Conservation (phyloP, 2,113 vertebrate genomes). For the Crotalus helleri region DNA sequence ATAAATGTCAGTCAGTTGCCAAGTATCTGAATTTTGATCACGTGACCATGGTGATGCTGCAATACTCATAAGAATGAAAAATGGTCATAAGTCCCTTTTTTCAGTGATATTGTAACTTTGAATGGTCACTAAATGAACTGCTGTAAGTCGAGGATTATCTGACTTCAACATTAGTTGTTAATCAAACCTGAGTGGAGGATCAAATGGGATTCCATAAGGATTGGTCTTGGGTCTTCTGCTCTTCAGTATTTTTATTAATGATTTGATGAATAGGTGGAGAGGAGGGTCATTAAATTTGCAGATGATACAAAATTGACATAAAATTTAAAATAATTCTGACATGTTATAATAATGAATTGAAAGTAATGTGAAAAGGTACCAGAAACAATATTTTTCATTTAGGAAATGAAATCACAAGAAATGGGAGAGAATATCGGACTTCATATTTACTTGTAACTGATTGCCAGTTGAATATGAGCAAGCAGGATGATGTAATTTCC, state of each 20-base stretch:
- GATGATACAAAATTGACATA: neutral
- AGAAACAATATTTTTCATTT: neutral
- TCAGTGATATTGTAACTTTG: neutral
- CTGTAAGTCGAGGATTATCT: neutral
- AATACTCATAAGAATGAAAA: neutral
- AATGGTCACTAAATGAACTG: neutral
- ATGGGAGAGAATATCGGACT: neutral
- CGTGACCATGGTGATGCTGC: neutral
- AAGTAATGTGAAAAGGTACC: neutral
- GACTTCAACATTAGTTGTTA: neutral
- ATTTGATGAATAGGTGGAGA: neutral
- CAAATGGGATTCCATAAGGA: neutral
- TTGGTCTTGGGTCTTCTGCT: neutral
- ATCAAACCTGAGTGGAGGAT: neutral
- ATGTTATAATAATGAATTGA: neutral
- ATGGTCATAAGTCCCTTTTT: neutral
- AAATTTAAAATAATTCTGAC: neutral
- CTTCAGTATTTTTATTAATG: neutral
- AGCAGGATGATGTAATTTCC: neutral
- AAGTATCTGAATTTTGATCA: neutral
- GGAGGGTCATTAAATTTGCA: neutral
- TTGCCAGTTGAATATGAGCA: neutral
- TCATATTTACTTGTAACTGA: neutral
- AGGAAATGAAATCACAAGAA: neutral
- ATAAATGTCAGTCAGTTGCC: no score